Percentiles rank a stretch among this genome's conserved stretches.
These are phyloP conservation scores for Leptoclinus maculatus DNA, from an alignment of 2,797 vertebrate genomes.

Conservation along the genomic window DNA sequence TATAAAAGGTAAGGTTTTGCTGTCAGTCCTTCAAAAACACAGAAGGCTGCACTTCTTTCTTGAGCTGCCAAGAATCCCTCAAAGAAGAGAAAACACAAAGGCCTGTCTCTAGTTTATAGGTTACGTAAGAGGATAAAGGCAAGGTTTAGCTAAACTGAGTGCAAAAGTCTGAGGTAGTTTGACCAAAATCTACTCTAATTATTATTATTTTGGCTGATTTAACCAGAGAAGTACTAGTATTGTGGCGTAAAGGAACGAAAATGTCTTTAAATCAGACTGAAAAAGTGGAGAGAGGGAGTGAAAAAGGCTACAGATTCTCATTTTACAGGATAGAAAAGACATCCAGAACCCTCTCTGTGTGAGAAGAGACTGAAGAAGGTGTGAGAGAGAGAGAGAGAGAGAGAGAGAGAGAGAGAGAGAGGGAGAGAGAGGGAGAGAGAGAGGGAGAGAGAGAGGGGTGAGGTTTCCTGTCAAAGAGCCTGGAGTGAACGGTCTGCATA, in stretches of 20 bases:
- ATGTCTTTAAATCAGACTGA: neutral
- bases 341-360: neutral
- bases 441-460: slow-evolving; percentile 13
- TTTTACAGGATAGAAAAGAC: slow-evolving; percentile 22
- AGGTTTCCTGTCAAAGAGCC: slow-evolving; percentile 40
- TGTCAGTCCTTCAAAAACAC: neutral
- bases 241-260: neutral
- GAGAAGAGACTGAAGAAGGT: slow-evolving; percentile 19
- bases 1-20: neutral
- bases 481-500: slow-evolving; percentile 31
- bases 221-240: neutral
- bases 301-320: neutral
- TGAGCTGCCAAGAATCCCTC: neutral
- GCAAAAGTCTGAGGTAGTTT: neutral
- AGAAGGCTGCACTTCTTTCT: neutral
- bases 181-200: neutral
- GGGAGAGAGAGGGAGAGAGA: neutral
- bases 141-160: neutral
- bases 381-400: slow-evolving; percentile 3
- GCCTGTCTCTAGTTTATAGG: too few relatives aligned
- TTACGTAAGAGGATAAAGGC: neutral
- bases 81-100: neutral
- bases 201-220: neutral
- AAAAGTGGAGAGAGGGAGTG: neutral
- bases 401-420: neutral